Evolutionary conservation across 2,888 invertebrate genomes (phyloP).

Genomic region (Lycia hirtaria): DNA sequence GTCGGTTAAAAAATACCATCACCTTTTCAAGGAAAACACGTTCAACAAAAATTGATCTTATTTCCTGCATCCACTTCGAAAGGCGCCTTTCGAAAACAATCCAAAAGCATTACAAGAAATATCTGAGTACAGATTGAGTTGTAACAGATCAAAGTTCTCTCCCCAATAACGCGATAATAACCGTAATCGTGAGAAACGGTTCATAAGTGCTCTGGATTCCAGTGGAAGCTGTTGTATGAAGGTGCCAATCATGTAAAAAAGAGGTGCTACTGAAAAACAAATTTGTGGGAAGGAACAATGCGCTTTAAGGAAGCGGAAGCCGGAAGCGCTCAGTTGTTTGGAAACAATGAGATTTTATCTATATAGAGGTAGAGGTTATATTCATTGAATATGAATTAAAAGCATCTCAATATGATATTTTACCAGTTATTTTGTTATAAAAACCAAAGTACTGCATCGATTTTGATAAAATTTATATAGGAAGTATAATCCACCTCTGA

Average conservation of each 20-base stretch:
- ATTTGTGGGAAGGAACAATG: too few relatives aligned
- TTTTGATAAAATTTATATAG: too few relatives aligned
- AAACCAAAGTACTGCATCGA: too few relatives aligned
- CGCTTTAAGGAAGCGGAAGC: too few relatives aligned
- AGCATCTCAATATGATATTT: too few relatives aligned
- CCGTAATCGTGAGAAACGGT: constrained; percentile 41
- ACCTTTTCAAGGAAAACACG: not conserved
- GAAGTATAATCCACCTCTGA: too few relatives aligned
- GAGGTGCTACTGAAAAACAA: constrained; percentile 5
- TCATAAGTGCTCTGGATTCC: constrained; percentile 27
- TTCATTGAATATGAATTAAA: too few relatives aligned
- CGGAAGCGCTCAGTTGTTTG: too few relatives aligned
- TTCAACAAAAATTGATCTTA: not conserved
- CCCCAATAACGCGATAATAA: constrained; percentile 38
- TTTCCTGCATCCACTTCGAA: not conserved
- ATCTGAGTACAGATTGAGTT: constrained; percentile 18
- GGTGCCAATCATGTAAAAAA: constrained; percentile 22
- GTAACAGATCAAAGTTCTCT: constrained; percentile 21
- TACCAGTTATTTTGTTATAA: too few relatives aligned
- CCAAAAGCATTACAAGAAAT: constrained; percentile 16
- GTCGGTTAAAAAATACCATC: not conserved
- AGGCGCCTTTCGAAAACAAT: constrained; percentile 16
- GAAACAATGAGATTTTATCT: too few relatives aligned
- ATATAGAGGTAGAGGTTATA: too few relatives aligned
- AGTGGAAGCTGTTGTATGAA: constrained; percentile 16